Conservation (phyloP, 2,113 vertebrate species). For the Anas platyrhynchos region DNA sequence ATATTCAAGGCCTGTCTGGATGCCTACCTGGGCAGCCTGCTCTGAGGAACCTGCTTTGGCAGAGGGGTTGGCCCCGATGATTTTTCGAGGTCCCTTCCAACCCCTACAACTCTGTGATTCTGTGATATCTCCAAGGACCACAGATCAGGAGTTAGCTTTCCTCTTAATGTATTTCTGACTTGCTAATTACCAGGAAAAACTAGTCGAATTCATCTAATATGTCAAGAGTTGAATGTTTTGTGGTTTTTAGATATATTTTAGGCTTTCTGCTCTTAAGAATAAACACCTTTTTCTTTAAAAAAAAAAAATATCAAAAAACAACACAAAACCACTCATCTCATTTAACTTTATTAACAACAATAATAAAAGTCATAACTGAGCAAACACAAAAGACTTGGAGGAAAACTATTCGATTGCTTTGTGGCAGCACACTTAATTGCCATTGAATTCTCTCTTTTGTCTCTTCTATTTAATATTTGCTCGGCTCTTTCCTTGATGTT, state of each 20-base stretch:
- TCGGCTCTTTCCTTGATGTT: conserved; percentile 11
- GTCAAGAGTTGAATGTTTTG: background rate
- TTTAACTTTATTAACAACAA: background rate
- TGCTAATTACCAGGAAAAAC: background rate
- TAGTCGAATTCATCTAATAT: background rate
- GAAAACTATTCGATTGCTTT: conserved; percentile 2
- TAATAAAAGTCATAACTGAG: conserved; percentile 15
- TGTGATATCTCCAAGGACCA: background rate
- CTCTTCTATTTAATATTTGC: conserved; percentile 34
- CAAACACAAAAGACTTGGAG: conserved; percentile 45
- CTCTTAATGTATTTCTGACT: background rate
- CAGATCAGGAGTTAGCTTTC: background rate
- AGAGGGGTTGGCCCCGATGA: no score
- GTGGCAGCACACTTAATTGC: conserved; percentile 31
- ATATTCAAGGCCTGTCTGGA: no score
- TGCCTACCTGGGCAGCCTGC: no score
- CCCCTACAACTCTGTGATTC: no score
- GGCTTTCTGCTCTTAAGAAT: background rate
- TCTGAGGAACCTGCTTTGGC: no score
- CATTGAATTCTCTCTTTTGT: conserved; percentile 40
- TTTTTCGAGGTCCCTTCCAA: no score
- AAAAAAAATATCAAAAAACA: no score
- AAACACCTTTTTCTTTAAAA: background rate
- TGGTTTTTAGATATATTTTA: background rate
- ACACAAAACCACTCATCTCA: background rate